These are phyloP conservation scores for Polyploca ridens DNA, from an alignment of 2,888 invertebrate genomes.

Conservation along the genomic window DNA sequence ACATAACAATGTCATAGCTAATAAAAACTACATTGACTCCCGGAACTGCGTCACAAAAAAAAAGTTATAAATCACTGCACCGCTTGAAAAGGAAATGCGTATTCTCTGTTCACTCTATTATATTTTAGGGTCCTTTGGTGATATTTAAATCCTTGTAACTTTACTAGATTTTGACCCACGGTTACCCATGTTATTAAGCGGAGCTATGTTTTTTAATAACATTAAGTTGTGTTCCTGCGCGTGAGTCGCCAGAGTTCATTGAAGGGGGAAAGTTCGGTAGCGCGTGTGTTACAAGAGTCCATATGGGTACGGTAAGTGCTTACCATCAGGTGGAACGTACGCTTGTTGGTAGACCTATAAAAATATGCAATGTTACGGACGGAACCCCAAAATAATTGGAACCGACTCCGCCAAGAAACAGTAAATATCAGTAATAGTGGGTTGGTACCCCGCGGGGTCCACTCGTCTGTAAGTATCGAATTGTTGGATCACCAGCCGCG, in stretches of 20 bases:
- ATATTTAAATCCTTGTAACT: not conserved
- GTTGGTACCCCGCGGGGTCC: conserved; percentile 3
- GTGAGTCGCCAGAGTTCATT: too few species aligned
- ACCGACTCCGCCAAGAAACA: not conserved
- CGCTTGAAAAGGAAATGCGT: conserved; percentile 37
- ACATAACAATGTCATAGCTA: conserved; percentile 61
- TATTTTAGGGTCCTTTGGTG: not conserved
- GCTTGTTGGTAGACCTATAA: too few species aligned
- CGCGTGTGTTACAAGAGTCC: too few species aligned
- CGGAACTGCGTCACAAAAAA: conserved; percentile 69
- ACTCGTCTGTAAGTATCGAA: conserved; percentile 6
- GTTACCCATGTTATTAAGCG: too few species aligned
- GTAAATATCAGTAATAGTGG: not conserved
- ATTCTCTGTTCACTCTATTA: conserved; percentile 21
- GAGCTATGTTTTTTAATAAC: too few species aligned
- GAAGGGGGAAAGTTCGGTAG: too few species aligned
- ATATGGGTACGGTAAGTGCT: too few species aligned
- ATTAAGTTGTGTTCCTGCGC: too few species aligned
- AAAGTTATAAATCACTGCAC: conserved; percentile 62
- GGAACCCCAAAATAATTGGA: not conserved
- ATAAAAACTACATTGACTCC: conserved; percentile 69
- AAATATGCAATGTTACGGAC: too few species aligned
- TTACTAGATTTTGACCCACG: too few species aligned
- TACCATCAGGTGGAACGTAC: too few species aligned
- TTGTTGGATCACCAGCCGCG: not conserved